phyloP scores from a whole-genome alignment of 1,140 invertebrate genomes.

The Neoseiulus cucumeris region DNA sequence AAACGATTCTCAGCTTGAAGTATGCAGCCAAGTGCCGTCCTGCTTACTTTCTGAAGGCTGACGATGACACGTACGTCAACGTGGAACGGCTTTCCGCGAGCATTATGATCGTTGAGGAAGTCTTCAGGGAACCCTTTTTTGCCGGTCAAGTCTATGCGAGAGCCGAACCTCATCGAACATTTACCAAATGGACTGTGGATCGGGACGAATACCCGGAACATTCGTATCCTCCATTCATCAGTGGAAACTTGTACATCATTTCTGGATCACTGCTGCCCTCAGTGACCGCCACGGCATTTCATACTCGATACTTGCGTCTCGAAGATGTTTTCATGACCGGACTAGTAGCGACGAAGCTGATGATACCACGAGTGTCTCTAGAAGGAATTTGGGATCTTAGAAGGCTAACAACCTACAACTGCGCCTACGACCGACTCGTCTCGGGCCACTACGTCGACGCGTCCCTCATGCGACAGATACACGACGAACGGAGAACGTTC shows the following conservation, averaged over 20 bases:
- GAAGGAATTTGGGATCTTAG: background rate
- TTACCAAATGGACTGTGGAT: background rate
- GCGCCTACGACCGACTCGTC: background rate
- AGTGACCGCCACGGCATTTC: background rate
- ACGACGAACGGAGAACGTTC: background rate
- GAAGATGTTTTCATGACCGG: slow-evolving; percentile 1
- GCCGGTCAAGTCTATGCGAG: background rate
- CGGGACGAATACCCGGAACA: background rate
- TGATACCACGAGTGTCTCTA: background rate
- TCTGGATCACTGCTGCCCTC: background rate
- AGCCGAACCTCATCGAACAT: background rate
- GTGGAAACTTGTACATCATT: background rate
- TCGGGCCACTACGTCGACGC: background rate
- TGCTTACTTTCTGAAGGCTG: background rate
- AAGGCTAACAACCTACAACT: background rate
- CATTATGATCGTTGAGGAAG: background rate
- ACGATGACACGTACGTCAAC: slow-evolving; percentile 1
- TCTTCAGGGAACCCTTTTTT: background rate
- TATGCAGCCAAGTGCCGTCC: background rate
- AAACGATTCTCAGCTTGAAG: background rate
- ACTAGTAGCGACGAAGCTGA: background rate
- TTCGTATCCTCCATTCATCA: background rate
- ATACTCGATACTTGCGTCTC: background rate
- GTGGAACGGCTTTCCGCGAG: background rate
- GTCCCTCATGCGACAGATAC: background rate